Evolutionary conservation across 2,888 invertebrate genomes (phyloP).

Genomic region (Parnassius glacialis): DNA sequence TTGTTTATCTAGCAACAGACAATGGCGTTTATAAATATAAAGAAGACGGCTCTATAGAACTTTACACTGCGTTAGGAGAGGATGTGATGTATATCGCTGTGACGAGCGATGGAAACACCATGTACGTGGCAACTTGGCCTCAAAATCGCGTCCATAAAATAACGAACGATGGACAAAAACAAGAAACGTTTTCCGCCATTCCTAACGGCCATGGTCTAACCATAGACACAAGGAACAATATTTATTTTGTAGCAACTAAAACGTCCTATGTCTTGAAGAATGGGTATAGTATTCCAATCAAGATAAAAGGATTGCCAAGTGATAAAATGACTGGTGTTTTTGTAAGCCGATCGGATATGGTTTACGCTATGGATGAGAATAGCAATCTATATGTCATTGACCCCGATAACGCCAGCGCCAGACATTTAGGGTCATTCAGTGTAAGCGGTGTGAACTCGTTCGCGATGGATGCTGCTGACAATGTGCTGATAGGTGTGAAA

Average conservation of each 20-base stretch:
- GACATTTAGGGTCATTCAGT: slow-evolving; percentile 53
- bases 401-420: slow-evolving; percentile 55
- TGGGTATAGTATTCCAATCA: slow-evolving; percentile 56
- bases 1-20: slow-evolving; percentile 70
- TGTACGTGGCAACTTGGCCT: slow-evolving; percentile 74
- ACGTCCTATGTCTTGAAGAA: slow-evolving; percentile 62
- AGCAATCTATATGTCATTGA: slow-evolving; percentile 63
- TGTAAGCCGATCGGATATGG: slow-evolving; percentile 62
- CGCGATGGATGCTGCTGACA: slow-evolving; percentile 66
- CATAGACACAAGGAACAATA: slow-evolving; percentile 62
- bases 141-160: slow-evolving; percentile 68
- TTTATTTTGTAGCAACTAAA: slow-evolving; percentile 68
- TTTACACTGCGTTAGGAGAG: slow-evolving; percentile 63
- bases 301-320: slow-evolving; percentile 60
- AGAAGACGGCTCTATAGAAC: slow-evolving; percentile 56
- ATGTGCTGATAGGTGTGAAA: slow-evolving; percentile 63
- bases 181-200: slow-evolving; percentile 56
- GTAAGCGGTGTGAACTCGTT: slow-evolving; percentile 65
- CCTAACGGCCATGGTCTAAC: slow-evolving; percentile 71
- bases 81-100: slow-evolving; percentile 72
- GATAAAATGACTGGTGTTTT: slow-evolving; percentile 68
- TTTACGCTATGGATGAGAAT: slow-evolving; percentile 69
- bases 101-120: slow-evolving; percentile 51
- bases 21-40: slow-evolving; percentile 72
- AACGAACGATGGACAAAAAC: slow-evolving; percentile 57